A percentile compares a stretch with the other conserved stretches of the same genome.
Conservation (phyloP, 2,888 invertebrate genomes). For the Ischnus inquisitorius region DNA sequence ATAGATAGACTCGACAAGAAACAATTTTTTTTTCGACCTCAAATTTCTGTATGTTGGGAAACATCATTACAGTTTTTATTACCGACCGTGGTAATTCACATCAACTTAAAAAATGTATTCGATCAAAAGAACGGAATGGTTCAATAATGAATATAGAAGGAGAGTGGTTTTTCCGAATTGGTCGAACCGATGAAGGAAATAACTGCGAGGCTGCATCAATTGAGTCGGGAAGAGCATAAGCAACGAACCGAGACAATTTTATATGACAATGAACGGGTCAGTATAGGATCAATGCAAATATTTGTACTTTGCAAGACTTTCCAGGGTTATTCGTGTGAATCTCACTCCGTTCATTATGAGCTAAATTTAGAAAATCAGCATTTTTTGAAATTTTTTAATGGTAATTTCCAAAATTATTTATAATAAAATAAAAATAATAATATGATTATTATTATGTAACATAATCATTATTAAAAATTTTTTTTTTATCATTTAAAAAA, state of each 20-base stretch:
- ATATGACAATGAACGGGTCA: neutral
- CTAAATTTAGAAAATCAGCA: too few relatives aligned
- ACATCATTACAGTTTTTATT: neutral
- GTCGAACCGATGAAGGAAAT: slow-evolving; percentile 67
- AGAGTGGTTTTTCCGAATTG: slow-evolving; percentile 57
- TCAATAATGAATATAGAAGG: neutral
- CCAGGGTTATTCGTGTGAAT: slow-evolving; percentile 44
- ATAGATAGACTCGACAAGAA: too few relatives aligned
- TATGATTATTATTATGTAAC: too few relatives aligned
- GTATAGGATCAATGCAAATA: neutral
- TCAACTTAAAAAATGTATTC: neutral
- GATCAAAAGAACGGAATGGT: too few relatives aligned
- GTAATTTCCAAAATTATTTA: too few relatives aligned
- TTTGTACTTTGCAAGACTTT: slow-evolving; percentile 59
- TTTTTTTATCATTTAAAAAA: too few relatives aligned
- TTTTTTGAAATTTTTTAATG: too few relatives aligned
- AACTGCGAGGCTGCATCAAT: slow-evolving; percentile 38
- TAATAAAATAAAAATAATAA: too few relatives aligned
- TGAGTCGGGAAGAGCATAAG: slow-evolving; percentile 16
- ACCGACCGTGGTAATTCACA: too few relatives aligned
- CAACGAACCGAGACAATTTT: neutral
- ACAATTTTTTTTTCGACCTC: neutral
- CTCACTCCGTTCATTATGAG: too few relatives aligned
- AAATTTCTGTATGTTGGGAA: neutral
- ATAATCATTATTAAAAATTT: too few relatives aligned